A percentile compares a stretch with the other conserved stretches of the same genome.
Evolutionary conservation across 2,888 invertebrate species (phyloP).

Genomic region (Cryptosula pallasiana): DNA sequence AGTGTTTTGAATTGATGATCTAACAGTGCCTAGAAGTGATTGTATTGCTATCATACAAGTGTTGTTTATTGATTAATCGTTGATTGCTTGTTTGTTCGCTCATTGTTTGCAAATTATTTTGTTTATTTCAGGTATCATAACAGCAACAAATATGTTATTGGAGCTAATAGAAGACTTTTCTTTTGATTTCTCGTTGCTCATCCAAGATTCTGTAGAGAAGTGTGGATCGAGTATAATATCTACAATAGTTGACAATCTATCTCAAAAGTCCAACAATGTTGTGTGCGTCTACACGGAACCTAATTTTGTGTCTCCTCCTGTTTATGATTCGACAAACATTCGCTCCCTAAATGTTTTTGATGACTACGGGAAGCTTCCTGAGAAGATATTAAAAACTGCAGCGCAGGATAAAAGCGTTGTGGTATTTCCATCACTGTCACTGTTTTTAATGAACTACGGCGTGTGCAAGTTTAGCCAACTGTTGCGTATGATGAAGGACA

Average conservation of each 20-base stretch:
- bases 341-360: neutral
- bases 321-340: neutral
- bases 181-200: constrained; percentile 9
- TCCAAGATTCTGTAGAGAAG: neutral
- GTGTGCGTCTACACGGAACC: neutral
- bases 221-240: neutral
- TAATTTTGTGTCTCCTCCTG: neutral
- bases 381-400: neutral
- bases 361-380: neutral
- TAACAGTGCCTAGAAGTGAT: too few relatives aligned
- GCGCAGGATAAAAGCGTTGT: neutral
- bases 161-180: neutral
- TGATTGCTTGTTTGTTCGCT: too few relatives aligned
- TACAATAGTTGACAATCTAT: neutral
- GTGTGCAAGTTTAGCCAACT: neutral
- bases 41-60: too few relatives aligned
- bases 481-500: neutral
- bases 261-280: neutral
- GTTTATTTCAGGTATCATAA: too few relatives aligned
- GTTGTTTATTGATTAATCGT: too few relatives aligned
- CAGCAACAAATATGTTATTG: neutral
- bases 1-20: too few relatives aligned
- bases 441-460: neutral
- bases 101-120: too few relatives aligned
- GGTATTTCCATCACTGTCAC: constrained; percentile 5